These are phyloP conservation scores for Anneissia japonica DNA, from an alignment of 35 echinoderm and acorn worm genomes.

Conservation along the genomic window DNA sequence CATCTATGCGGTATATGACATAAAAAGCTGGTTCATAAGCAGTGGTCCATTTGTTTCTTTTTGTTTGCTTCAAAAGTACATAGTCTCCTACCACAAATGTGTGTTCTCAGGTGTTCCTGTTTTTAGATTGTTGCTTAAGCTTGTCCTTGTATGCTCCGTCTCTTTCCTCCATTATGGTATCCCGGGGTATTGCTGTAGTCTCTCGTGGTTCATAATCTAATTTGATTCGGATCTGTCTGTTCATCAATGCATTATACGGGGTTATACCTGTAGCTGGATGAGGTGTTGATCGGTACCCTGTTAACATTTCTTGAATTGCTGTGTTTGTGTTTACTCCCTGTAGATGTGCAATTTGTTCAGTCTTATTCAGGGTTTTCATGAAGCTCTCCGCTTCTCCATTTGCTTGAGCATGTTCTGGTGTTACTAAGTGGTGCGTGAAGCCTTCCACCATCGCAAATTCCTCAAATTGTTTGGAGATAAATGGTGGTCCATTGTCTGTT, in stretches of 20 bases:
- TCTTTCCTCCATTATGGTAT: too few relatives aligned
- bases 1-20: slow-evolving; percentile 40
- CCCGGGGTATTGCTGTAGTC: too few relatives aligned
- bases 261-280: slow-evolving; percentile 42
- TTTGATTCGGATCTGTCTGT: slow-evolving; percentile 41
- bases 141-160: too few relatives aligned
- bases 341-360: slow-evolving; percentile 42
- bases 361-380: slow-evolving; percentile 48
- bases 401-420: slow-evolving; percentile 42
- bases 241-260: slow-evolving; percentile 49
- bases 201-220: slow-evolving; percentile 27
- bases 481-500: slow-evolving; percentile 49
- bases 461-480: slow-evolving; percentile 53
- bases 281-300: slow-evolving; percentile 50
- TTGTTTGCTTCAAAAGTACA: slow-evolving; percentile 36
- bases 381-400: slow-evolving; percentile 57
- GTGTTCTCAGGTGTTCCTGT: slow-evolving; percentile 49
- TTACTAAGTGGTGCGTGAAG: slow-evolving; percentile 35
- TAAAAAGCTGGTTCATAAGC: slow-evolving; percentile 71
- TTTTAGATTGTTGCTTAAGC: slow-evolving; percentile 30
- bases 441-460: slow-evolving; percentile 43
- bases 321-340: neutral
- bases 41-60: slow-evolving; percentile 51
- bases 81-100: slow-evolving; percentile 42
- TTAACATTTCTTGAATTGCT: slow-evolving; percentile 56